Percentiles rank a stretch among this genome's conserved stretches.
These are phyloP conservation scores for Hippoglossus hippoglossus DNA, from an alignment of 2,797 vertebrate species.

Conservation along the genomic window DNA sequence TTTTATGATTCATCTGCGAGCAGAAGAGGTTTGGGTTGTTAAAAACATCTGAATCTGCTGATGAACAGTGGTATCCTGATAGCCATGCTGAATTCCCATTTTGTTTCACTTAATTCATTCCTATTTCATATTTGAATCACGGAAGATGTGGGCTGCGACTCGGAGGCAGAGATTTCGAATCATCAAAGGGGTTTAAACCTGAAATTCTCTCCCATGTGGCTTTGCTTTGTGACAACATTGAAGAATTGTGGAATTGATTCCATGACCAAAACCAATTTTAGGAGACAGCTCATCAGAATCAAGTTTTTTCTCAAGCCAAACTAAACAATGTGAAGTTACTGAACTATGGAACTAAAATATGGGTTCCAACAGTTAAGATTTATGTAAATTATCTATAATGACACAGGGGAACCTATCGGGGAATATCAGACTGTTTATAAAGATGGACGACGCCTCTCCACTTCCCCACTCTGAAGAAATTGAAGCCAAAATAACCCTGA, in stretches of 20 bases:
- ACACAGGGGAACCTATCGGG: too few species aligned
- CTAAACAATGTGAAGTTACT: too few species aligned
- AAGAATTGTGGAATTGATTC: constrained; percentile 4
- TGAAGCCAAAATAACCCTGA: too few species aligned
- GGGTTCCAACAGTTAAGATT: background rate
- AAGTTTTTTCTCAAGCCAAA: too few species aligned
- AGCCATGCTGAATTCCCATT: background rate
- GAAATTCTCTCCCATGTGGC: constrained; percentile 2
- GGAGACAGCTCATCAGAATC: constrained; percentile 21
- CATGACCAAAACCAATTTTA: constrained; percentile 14
- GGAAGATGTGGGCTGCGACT: background rate
- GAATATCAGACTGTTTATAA: too few species aligned
- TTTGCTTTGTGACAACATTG: background rate
- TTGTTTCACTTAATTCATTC: background rate
- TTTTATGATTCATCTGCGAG: too few species aligned
- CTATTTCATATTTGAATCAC: too few species aligned
- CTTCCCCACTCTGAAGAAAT: background rate
- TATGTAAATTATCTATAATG: background rate
- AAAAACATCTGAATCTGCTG: too few species aligned
- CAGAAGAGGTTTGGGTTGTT: too few species aligned
- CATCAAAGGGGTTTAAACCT: background rate
- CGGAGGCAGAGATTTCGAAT: background rate
- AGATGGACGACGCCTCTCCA: background rate
- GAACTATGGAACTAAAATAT: too few species aligned
- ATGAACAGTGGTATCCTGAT: too few species aligned